Evolutionary conservation across 2,888 invertebrate species (phyloP).

Genomic region (Drosophila mayaguana): DNA sequence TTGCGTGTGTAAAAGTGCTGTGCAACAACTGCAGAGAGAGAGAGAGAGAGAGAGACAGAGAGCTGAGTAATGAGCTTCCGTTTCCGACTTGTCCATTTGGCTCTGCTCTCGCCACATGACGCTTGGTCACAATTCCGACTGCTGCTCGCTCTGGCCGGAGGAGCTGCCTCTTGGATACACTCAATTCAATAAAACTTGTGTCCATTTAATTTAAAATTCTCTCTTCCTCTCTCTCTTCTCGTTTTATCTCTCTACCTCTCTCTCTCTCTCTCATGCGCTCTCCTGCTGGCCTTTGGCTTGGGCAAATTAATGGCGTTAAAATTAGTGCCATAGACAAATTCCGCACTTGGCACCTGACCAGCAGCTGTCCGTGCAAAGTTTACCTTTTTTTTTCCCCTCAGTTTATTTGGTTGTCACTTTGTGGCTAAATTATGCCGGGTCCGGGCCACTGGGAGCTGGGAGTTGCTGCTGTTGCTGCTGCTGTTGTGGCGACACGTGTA

Average conservation of each 20-base stretch:
- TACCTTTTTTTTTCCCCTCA: slow-evolving; percentile 38
- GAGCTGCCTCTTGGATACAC: slow-evolving; percentile 28
- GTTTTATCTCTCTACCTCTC: background rate
- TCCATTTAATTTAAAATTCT: slow-evolving; percentile 81
- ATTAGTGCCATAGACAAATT: slow-evolving; percentile 66
- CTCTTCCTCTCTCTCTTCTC: slow-evolving; percentile 25
- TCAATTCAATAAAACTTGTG: slow-evolving; percentile 81
- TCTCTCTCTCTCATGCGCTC: slow-evolving; percentile 15
- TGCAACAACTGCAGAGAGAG: slow-evolving; percentile 14
- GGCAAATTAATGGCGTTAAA: slow-evolving; percentile 76
- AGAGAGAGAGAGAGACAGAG: background rate
- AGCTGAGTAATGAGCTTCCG: slow-evolving; percentile 74
- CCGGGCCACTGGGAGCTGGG: slow-evolving; percentile 23
- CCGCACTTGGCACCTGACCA: slow-evolving; percentile 29
- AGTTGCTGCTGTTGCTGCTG: too few relatives aligned
- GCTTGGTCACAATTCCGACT: slow-evolving; percentile 18
- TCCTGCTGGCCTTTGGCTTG: slow-evolving; percentile 6
- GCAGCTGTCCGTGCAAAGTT: slow-evolving; percentile 45
- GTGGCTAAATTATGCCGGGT: slow-evolving; percentile 64
- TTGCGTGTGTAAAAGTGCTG: slow-evolving; percentile 69
- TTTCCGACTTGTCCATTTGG: slow-evolving; percentile 53
- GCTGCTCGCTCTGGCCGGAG: background rate
- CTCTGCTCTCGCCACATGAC: slow-evolving; percentile 28
- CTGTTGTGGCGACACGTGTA: slow-evolving; percentile 66
- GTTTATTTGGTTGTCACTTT: slow-evolving; percentile 78